phyloP scores from a whole-genome alignment of 30 jellyfish, hydroid and myxozoan species.

The Hydra vulgaris region DNA sequence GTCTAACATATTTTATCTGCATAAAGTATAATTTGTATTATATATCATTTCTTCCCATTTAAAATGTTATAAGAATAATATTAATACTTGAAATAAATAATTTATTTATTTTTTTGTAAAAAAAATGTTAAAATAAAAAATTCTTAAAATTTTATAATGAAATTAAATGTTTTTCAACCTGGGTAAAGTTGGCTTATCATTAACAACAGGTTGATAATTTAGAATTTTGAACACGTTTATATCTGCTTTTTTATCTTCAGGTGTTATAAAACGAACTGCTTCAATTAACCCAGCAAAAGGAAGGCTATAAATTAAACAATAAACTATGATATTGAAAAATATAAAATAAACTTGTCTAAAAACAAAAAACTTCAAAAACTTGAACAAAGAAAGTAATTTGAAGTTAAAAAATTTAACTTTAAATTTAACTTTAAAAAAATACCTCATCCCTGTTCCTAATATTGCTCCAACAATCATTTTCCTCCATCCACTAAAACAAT shows the following conservation, averaged over 20 bases:
- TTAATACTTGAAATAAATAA: no score
- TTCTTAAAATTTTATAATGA: no score
- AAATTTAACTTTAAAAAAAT: no score
- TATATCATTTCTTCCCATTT: no score
- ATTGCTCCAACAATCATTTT: conserved; percentile 78
- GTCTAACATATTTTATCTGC: no score
- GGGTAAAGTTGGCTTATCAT: not conserved
- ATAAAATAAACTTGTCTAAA: no score
- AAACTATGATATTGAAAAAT: not conserved
- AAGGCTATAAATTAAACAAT: not conserved
- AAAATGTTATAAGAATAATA: no score
- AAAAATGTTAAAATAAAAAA: not conserved
- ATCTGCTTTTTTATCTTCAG: conserved; percentile 19
- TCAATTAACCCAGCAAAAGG: conserved; percentile 12
- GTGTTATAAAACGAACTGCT: not conserved
- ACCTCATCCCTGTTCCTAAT: conserved; percentile 70
- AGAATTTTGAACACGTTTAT: not conserved
- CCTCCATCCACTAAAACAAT: conserved; percentile 54
- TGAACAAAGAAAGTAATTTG: no score
- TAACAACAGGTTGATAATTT: not conserved
- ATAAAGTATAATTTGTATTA: no score
- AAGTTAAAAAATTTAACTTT: no score
- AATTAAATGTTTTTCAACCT: not conserved
- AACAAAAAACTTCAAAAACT: no score
- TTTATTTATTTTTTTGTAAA: no score